A percentile compares a stretch with the other conserved stretches of the same genome.
These are phyloP conservation scores for Aphis craccivora DNA, from an alignment of 1,140 invertebrate species.

Conservation along the genomic window DNA sequence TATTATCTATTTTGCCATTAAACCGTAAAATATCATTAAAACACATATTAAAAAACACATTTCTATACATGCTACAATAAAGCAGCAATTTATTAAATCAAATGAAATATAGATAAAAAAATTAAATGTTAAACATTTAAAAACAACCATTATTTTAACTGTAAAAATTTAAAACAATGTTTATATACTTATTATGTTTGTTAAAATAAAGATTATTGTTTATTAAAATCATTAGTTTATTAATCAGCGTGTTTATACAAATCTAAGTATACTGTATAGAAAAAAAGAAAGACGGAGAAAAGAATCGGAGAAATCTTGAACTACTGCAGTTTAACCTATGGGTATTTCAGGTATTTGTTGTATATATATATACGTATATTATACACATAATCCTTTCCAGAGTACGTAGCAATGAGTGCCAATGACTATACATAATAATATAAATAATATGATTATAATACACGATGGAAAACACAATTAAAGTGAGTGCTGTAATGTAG, in stretches of 20 bases:
- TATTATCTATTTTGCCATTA: neutral
- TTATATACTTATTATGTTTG: too few relatives aligned
- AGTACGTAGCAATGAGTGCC: neutral
- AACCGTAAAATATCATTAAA: neutral
- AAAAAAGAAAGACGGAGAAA: neutral
- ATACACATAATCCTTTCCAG: neutral
- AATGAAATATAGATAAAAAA: neutral
- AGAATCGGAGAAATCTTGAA: neutral
- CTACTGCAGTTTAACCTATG: neutral
- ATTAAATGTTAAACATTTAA: neutral
- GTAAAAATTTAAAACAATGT: neutral
- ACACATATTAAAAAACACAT: neutral
- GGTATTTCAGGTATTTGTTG: neutral
- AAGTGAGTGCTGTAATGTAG: neutral
- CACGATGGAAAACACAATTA: neutral
- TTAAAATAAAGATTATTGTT: neutral
- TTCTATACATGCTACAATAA: neutral
- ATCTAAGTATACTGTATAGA: neutral
- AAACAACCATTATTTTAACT: neutral
- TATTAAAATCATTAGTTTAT: constrained; percentile 3
- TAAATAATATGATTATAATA: neutral
- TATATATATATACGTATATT: neutral
- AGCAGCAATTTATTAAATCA: neutral
- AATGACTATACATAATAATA: neutral
- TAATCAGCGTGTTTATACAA: neutral